Evolutionary conservation across 2,113 vertebrate genomes (phyloP), one percentile per base, ranked within the genome.

Genomic region (Centropus bengalensis): DNA sequence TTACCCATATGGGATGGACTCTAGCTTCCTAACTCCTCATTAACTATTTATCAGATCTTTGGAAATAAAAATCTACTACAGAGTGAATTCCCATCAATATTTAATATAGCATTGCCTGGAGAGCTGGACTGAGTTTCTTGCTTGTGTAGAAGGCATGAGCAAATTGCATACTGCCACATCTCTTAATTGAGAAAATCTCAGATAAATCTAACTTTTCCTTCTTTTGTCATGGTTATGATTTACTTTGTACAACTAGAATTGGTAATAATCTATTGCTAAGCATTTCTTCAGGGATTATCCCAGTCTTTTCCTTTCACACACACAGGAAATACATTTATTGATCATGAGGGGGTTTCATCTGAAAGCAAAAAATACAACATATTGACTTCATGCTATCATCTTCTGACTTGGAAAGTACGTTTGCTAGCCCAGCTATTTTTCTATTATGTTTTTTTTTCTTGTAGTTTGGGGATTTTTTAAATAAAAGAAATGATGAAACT

Each of bases 21-120:
- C 88, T 93, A 49, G 92, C 94, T 91, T 96, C 88, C 94, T 91
- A 95, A 96, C 36, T 96, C 93, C 95, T 98, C 95, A 98, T 98
- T 98, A 98, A 98, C 63, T 98, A 98, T 98, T 98, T 97, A 98
- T 97, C 77, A 96, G 93, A 96, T 98, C 96, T 97, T 98, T 98
- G 97, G 97, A 97, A 98, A 83, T 87, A 97, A 97, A 95, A 98
- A 96, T 88, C 93, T 96, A 96, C 96, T 97, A 91, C 96, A 96
- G 78, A 84, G 92, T 98, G 97, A 97, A 95, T 97, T 93, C 78
- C 66, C 94, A 98, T 98, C 95, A 98, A 98, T 98, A 97, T 98
- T 98, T 98, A 97, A 98, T 98, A 96, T 47, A 97, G 80, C 78
- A 94, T 82, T 97, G 97, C 97, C 96, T 97, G 69, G 74, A 97